A percentile compares a stretch with the other conserved stretches of the same genome.
These are phyloP conservation scores for Sterna hirundo DNA, from an alignment of 2,113 vertebrate genomes.

Conservation along the genomic window DNA sequence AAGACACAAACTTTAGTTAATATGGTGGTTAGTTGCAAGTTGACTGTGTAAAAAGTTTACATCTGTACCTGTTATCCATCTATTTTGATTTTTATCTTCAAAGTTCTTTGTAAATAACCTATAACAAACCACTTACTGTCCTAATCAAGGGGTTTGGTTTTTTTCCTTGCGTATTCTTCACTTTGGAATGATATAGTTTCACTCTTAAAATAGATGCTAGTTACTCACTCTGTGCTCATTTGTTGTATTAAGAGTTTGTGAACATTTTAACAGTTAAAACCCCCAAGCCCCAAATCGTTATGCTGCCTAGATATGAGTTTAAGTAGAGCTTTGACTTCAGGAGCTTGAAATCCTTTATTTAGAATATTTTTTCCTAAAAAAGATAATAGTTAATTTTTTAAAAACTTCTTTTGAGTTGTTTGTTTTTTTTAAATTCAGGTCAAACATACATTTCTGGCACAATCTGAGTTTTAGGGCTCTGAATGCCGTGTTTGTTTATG, in stretches of 20 bases:
- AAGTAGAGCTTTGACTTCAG: background rate
- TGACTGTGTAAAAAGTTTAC: background rate
- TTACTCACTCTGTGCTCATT: background rate
- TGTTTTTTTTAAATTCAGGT: background rate
- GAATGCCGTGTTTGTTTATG: background rate
- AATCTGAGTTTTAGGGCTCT: background rate
- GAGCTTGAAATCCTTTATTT: background rate
- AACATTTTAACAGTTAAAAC: background rate
- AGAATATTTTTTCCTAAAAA: background rate
- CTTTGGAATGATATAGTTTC: background rate
- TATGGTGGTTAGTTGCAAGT: background rate
- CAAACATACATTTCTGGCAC: background rate
- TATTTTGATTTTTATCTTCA: background rate
- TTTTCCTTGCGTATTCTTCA: background rate
- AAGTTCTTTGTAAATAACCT: background rate
- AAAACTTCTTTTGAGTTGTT: background rate
- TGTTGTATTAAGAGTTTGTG: background rate
- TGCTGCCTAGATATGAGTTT: background rate
- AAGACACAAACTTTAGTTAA: background rate
- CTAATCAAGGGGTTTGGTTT: background rate
- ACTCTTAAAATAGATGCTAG: background rate
- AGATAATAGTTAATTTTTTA: background rate
- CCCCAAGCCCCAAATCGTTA: background rate
- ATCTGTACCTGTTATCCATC: background rate
- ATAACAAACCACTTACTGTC: background rate